Evolutionary conservation across 37 sponge, comb jelly and placozoan genomes (phyloP).

Genomic region (Halisarca cf. caerulea): DNA sequence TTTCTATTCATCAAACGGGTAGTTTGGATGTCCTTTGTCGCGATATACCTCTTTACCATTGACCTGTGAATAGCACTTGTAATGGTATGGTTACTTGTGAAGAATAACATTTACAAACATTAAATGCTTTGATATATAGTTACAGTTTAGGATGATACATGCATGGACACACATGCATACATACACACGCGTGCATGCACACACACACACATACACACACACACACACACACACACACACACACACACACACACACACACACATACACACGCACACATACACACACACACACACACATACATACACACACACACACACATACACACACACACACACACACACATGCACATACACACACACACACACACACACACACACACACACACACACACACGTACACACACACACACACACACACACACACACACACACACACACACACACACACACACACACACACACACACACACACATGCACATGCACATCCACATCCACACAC

Average conservation of each 20-base stretch:
- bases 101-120: too few relatives aligned
- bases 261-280: background rate
- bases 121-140: too few relatives aligned
- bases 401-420: conserved; percentile 1
- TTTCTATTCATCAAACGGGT: conserved; percentile 63
- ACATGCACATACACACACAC: background rate
- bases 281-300: conserved; percentile 21
- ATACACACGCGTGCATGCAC: too few relatives aligned
- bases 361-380: conserved; percentile 1
- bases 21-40: conserved; percentile 61
- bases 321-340: too few relatives aligned
- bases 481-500: background rate
- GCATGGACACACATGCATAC: too few relatives aligned
- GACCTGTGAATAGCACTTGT: conserved; percentile 21
- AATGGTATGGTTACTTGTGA: too few relatives aligned
- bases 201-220: too few relatives aligned
- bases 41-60: conserved; percentile 61
- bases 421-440: background rate
- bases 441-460: too few relatives aligned
- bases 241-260: conserved; percentile 11
- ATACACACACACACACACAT: background rate
- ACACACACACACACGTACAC: background rate
- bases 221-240: background rate
- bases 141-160: too few relatives aligned
- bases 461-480: background rate